Evolutionary conservation across 2,797 vertebrate species (phyloP).

Genomic region (Cirrhinus molitorella): DNA sequence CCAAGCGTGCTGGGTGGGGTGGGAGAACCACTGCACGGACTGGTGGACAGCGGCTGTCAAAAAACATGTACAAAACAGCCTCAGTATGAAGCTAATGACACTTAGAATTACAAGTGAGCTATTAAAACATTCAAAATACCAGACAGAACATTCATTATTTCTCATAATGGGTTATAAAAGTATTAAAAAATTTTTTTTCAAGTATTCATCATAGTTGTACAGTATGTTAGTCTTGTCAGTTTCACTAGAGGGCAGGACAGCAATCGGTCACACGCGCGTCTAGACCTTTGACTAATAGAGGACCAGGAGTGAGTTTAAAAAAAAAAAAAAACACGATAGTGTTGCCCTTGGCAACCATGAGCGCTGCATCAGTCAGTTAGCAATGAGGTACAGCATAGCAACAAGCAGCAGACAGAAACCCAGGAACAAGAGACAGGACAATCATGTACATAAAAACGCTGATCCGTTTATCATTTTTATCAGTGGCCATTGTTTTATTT

Average conservation of each 20-base stretch:
- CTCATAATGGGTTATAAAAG: background rate
- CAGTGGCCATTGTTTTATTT: background rate
- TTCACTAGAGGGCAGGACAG: constrained; percentile 21
- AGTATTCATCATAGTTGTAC: background rate
- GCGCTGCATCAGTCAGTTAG: constrained; percentile 46
- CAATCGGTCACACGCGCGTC: background rate
- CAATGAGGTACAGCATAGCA: constrained; percentile 56
- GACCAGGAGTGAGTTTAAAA: constrained; percentile 37
- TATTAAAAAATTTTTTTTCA: background rate
- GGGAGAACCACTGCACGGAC: constrained; percentile 73
- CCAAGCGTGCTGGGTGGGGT: constrained; percentile 81
- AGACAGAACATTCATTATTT: background rate
- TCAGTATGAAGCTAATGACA: background rate
- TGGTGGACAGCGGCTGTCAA: constrained; percentile 79
- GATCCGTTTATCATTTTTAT: background rate
- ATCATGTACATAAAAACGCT: background rate
- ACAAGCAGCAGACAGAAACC: constrained; percentile 43
- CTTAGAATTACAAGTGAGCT: background rate
- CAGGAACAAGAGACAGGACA: constrained; percentile 43
- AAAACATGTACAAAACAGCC: constrained; percentile 32
- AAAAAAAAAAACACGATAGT: constrained; percentile 44
- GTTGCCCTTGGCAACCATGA: constrained; percentile 52
- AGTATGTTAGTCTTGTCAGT: background rate
- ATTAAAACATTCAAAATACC: background rate
- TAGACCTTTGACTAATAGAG: constrained; percentile 36